Evolutionary conservation across 2,888 invertebrate genomes (phyloP).

Genomic region (Volucella bombylans): DNA sequence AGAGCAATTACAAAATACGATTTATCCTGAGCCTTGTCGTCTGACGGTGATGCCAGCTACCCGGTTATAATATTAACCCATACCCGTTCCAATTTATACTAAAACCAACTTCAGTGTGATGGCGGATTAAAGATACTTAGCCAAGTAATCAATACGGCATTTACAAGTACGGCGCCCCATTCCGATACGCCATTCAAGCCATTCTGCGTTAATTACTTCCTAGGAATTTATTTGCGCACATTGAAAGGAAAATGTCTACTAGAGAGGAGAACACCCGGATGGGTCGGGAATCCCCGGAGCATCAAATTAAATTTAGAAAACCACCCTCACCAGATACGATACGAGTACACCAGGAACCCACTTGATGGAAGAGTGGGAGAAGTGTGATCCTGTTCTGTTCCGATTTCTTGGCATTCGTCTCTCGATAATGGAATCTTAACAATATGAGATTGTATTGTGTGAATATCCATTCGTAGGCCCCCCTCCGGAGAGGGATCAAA

Average conservation of each 20-base stretch:
- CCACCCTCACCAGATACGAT: not conserved
- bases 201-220: slow-evolving; percentile 59
- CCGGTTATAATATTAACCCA: not conserved
- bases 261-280: not conserved
- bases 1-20: slow-evolving; percentile 39
- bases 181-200: not conserved
- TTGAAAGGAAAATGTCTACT: slow-evolving; percentile 26
- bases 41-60: not conserved
- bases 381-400: not conserved
- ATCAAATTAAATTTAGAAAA: slow-evolving; percentile 47
- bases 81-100: not conserved
- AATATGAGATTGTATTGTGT: slow-evolving; percentile 29
- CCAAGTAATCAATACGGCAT: slow-evolving; percentile 52
- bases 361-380: no score
- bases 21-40: slow-evolving; percentile 10
- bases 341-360: no score
- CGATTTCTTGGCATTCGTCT: slow-evolving; percentile 27
- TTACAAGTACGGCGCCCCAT: slow-evolving; percentile 33
- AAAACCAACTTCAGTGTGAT: slow-evolving; percentile 7
- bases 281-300: not conserved
- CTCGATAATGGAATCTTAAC: slow-evolving; percentile 41
- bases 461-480: not conserved
- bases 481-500: slow-evolving; percentile 20
- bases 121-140: slow-evolving; percentile 44
- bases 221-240: slow-evolving; percentile 54